Evolutionary conservation across 2,797 vertebrate genomes (phyloP).

Genomic region (Acrossocheilus fasciatus): DNA sequence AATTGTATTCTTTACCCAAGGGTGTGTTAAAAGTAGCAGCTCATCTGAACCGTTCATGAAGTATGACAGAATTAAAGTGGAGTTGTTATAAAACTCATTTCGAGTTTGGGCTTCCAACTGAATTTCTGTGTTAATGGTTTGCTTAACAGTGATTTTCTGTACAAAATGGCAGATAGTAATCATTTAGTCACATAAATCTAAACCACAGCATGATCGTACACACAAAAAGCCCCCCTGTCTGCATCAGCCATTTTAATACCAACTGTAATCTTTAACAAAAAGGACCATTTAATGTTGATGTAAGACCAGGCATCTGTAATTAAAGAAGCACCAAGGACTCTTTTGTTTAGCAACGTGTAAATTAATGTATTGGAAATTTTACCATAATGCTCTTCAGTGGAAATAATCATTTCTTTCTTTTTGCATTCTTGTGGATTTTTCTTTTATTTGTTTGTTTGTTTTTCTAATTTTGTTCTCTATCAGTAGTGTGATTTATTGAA

Average conservation of each 20-base stretch:
- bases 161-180: neutral
- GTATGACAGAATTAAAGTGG: neutral
- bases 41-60: constrained; percentile 14
- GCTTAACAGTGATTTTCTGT: constrained; percentile 14
- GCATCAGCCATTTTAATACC: constrained; percentile 55
- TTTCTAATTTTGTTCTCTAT: constrained; percentile 66
- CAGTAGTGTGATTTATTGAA: constrained; percentile 78
- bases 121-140: constrained; percentile 29
- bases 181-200: constrained; percentile 35
- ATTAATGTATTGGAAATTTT: constrained; percentile 73
- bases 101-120: constrained; percentile 2
- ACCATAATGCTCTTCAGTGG: constrained; percentile 78
- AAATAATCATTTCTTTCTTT: constrained; percentile 72
- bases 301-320: constrained; percentile 69
- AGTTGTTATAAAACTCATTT: constrained; percentile 6
- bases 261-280: constrained; percentile 18
- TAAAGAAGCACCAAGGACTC: constrained; percentile 77
- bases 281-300: constrained; percentile 31
- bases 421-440: constrained; percentile 75
- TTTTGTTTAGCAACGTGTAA: constrained; percentile 70
- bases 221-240: constrained; percentile 49
- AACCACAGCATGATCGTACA: constrained; percentile 59
- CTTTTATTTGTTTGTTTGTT: constrained; percentile 61
- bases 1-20: constrained; percentile 13
- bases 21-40: constrained; percentile 14